These are phyloP conservation scores for Pantherophis guttatus DNA, from an alignment of 2,113 vertebrate genomes.

Conservation along the genomic window DNA sequence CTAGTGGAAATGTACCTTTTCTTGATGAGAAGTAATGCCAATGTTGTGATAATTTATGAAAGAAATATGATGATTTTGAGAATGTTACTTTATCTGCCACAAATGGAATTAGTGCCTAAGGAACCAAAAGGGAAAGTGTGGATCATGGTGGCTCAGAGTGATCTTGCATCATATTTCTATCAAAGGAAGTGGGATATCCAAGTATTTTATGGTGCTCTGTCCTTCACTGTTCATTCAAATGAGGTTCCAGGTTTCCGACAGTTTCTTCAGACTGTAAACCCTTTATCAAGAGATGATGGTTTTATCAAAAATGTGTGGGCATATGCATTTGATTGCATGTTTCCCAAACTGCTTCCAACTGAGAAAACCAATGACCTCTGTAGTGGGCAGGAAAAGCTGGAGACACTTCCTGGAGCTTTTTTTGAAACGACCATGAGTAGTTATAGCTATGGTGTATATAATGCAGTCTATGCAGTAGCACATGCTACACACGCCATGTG, in stretches of 20 bases:
- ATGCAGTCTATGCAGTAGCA: neutral
- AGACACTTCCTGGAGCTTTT: neutral
- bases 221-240: neutral
- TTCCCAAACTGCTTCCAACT: neutral
- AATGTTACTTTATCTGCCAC: neutral
- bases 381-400: neutral
- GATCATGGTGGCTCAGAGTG: neutral
- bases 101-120: neutral
- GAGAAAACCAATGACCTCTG: neutral
- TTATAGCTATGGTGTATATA: neutral
- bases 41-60: neutral
- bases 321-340: neutral
- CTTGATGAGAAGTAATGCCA: neutral
- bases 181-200: neutral
- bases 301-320: neutral
- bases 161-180: neutral
- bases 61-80: neutral
- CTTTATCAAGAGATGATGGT: constrained; percentile 1
- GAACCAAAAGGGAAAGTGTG: neutral
- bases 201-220: neutral
- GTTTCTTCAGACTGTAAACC: neutral
- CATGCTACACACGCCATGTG: neutral
- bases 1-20: neutral
- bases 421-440: neutral
- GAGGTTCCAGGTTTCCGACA: constrained; percentile 7